Evolutionary conservation across 2,113 vertebrate genomes (phyloP).

Genomic region (Leptobrachium leishanense): DNA sequence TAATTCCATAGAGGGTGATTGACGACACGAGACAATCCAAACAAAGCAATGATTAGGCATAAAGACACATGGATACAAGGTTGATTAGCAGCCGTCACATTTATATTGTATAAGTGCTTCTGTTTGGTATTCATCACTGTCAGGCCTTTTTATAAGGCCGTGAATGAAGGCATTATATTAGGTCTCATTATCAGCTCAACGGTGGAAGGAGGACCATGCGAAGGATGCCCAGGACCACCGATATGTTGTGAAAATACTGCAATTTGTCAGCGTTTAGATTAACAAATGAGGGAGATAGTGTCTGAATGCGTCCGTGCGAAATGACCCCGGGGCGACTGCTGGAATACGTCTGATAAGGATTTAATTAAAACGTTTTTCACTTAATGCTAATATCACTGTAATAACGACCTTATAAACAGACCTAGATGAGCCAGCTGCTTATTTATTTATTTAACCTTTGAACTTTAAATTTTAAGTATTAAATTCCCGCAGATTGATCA

Average conservation of each 20-base stretch:
- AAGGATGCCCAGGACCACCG: slow-evolving; percentile 67
- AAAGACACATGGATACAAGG: slow-evolving; percentile 65
- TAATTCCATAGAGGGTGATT: background rate
- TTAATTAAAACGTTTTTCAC: background rate
- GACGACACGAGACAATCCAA: slow-evolving; percentile 15
- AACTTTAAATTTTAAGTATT: background rate
- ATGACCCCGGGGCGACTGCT: slow-evolving; percentile 57
- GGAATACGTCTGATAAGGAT: slow-evolving; percentile 52
- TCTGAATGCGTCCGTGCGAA: slow-evolving; percentile 59
- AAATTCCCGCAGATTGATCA: background rate
- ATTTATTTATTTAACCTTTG: no score
- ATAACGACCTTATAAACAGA: no score
- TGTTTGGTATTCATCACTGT: slow-evolving; percentile 74
- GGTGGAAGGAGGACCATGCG: slow-evolving; percentile 69
- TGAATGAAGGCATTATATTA: slow-evolving; percentile 76
- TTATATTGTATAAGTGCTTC: slow-evolving; percentile 68
- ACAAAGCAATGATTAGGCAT: slow-evolving; percentile 71
- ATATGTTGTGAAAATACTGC: slow-evolving; percentile 76
- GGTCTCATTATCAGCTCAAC: slow-evolving; percentile 76
- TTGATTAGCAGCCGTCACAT: slow-evolving; percentile 71
- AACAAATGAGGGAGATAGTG: slow-evolving; percentile 74
- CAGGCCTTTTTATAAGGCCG: slow-evolving; percentile 56
- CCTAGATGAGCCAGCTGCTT: no score
- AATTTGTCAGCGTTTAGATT: slow-evolving; percentile 86
- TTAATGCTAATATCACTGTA: no score